Percentiles rank a stretch among this genome's conserved stretches.
phyloP scores from a whole-genome alignment of 2,797 vertebrate species.

The Falco columbarius region DNA sequence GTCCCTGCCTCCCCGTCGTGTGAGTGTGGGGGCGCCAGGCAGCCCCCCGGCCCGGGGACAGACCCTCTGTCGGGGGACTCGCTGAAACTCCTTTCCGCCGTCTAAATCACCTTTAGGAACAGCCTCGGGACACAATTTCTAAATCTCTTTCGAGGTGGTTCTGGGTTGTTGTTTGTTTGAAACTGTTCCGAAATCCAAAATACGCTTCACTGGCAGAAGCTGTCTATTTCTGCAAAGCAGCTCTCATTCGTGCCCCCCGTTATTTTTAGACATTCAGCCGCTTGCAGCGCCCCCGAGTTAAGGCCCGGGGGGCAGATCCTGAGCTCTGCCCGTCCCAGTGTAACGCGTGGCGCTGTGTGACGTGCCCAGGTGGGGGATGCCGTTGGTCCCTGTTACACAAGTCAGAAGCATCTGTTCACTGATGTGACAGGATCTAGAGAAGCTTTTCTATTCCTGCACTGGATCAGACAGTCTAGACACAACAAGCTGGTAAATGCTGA shows the following conservation, averaged over 20 bases:
- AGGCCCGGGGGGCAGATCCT: neutral
- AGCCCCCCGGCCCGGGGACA: neutral
- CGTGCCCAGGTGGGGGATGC: neutral
- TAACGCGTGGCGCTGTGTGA: neutral
- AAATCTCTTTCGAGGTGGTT: neutral
- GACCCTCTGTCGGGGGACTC: rapidly evolving
- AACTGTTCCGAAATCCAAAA: neutral
- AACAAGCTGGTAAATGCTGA: neutral
- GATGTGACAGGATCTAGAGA: neutral
- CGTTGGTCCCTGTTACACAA: rapidly evolving
- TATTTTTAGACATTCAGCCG: neutral
- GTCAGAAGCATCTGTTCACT: neutral
- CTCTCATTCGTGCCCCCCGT: rapidly evolving
- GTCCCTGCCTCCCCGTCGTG: too few species aligned
- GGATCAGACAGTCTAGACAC: neutral
- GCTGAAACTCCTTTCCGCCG: neutral
- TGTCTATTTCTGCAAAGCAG: neutral
- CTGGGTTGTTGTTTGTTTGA: neutral
- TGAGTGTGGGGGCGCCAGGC: too few species aligned
- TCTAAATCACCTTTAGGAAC: neutral
- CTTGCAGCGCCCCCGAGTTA: neutral
- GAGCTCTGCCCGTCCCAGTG: neutral
- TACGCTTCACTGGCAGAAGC: neutral
- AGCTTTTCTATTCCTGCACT: neutral
- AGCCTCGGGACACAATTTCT: neutral